Evolutionary conservation across 2,888 invertebrate species (phyloP).

Genomic region (Phorcus lineatus): DNA sequence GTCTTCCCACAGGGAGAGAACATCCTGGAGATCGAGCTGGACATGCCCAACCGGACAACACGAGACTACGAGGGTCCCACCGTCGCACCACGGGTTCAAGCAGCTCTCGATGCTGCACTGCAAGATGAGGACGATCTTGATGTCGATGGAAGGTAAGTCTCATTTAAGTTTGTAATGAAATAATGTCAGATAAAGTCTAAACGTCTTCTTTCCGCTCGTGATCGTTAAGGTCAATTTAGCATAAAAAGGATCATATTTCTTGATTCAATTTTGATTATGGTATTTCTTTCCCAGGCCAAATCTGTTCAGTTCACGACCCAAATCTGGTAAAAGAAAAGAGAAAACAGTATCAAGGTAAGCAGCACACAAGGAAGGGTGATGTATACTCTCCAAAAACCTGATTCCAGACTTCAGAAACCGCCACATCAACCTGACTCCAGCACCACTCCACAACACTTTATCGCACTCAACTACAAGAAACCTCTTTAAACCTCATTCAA

Average conservation of each 20-base stretch:
- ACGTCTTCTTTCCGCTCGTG: too few relatives aligned
- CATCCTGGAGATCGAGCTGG: conserved; percentile 84
- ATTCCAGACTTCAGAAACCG: too few relatives aligned
- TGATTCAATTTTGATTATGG: not conserved
- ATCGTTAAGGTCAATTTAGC: too few relatives aligned
- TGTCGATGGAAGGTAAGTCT: conserved; percentile 71
- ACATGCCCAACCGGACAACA: conserved; percentile 86
- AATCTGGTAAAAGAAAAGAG: conserved; percentile 1
- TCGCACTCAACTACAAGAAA: too few relatives aligned
- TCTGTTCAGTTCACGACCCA: conserved; percentile 17
- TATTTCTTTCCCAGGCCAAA: not conserved
- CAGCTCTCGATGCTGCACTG: conserved; percentile 81
- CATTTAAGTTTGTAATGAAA: too few relatives aligned
- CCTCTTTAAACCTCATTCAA: too few relatives aligned
- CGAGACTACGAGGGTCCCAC: conserved; percentile 84
- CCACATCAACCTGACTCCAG: too few relatives aligned
- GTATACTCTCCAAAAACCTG: too few relatives aligned
- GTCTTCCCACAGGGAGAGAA: conserved; percentile 80
- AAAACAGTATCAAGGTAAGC: not conserved
- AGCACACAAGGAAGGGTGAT: too few relatives aligned
- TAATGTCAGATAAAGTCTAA: too few relatives aligned
- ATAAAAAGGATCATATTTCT: too few relatives aligned
- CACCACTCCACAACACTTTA: too few relatives aligned
- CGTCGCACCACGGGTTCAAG: conserved; percentile 85
- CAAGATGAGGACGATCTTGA: conserved; percentile 78